Evolutionary conservation across 2,113 vertebrate genomes (phyloP).

Genomic region (Montifringilla adamsi): DNA sequence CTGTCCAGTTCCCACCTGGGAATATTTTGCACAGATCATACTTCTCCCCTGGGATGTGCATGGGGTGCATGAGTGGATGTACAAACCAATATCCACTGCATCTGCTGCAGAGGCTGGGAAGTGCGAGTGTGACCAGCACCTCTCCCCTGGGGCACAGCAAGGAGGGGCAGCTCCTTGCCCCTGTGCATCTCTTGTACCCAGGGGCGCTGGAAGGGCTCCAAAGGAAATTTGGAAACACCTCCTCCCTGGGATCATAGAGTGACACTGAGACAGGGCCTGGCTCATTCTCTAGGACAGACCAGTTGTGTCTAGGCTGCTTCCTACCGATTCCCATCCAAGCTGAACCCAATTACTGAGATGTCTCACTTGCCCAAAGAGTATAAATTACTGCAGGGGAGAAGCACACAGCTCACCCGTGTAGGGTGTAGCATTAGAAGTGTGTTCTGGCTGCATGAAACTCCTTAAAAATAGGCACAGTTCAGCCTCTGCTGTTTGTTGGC

Average conservation of each 20-base stretch:
- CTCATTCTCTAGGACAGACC: background rate
- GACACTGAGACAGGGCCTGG: background rate
- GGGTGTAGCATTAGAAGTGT: background rate
- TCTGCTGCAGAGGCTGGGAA: background rate
- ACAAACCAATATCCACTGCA: background rate
- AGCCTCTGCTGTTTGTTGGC: background rate
- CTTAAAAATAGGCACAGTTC: background rate
- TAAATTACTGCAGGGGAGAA: background rate
- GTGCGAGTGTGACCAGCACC: accelerated
- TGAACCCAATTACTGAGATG: background rate
- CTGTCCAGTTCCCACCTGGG: background rate
- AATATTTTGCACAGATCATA: background rate
- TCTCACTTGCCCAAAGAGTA: background rate
- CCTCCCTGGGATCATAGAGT: accelerated
- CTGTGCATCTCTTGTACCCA: background rate
- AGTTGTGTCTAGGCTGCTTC: background rate
- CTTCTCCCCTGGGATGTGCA: background rate
- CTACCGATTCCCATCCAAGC: background rate
- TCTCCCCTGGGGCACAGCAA: background rate
- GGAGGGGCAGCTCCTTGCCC: background rate
- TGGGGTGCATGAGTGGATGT: background rate
- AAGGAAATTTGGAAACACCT: background rate
- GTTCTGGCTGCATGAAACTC: background rate
- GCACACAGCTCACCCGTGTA: background rate
- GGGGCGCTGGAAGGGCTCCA: background rate